Conservation (phyloP, 2,113 vertebrate species). For the Morone chrysops region DNA sequence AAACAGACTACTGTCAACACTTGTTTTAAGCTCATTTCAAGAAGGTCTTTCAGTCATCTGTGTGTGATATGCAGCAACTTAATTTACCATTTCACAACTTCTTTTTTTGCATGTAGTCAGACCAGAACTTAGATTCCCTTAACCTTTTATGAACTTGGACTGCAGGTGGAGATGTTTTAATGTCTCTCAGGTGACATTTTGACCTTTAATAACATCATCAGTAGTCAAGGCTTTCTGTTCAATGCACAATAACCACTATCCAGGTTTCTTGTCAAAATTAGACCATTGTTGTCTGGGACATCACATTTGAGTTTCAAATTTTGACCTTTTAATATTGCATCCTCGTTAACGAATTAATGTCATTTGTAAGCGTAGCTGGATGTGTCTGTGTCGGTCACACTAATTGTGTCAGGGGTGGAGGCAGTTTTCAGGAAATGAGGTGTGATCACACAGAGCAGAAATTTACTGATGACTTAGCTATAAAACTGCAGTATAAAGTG, state of each 20-base stretch:
- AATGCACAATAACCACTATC: not conserved
- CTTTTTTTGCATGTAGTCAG: not conserved
- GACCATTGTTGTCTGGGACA: not conserved
- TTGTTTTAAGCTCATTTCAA: slow-evolving; percentile 6
- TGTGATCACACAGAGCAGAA: not conserved
- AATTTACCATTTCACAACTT: not conserved
- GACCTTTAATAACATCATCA: slow-evolving; percentile 1
- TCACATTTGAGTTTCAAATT: slow-evolving; percentile 44
- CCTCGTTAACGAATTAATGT: slow-evolving; percentile 50
- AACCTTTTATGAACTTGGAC: not conserved
- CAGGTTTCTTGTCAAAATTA: slow-evolving; percentile 8
- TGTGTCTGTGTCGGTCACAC: slow-evolving; percentile 23
- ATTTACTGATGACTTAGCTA: too few species aligned
- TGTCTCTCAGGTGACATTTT: not conserved
- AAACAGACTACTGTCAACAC: not conserved
- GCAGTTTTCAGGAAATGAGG: not conserved
- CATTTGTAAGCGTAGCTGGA: slow-evolving; percentile 3
- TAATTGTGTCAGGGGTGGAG: not conserved
- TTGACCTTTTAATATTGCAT: slow-evolving; percentile 50
- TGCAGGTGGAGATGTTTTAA: not conserved
- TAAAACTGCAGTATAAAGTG: not conserved
- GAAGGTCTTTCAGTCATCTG: not conserved
- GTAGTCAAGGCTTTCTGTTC: not conserved
- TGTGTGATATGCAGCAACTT: not conserved
- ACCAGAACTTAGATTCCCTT: not conserved